Base-by-base conservation (phyloP, 1,140 invertebrate genomes). In the Conus ventricosus region DNA sequence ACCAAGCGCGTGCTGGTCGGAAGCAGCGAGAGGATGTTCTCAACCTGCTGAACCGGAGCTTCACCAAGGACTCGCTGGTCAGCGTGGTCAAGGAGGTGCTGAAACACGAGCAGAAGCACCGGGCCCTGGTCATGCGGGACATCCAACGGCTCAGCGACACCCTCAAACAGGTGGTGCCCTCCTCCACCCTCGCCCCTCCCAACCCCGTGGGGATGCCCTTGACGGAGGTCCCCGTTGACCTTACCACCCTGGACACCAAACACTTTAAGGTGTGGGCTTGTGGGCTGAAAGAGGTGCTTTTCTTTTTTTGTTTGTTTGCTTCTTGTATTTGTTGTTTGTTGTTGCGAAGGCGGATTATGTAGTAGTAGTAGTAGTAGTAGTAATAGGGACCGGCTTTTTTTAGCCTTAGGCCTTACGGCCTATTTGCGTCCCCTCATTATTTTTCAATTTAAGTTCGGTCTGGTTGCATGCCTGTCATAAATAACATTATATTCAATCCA, bases 41-140 rank as follows among this genome's bases (percentile, higher is more conserved):
- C 23, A 75, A 39, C 0, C 27, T 88, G 67, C 67, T 88, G 25
- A 84, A 84, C 67, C 39, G 82, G 4, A 23, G 60, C 15, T 5
- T 5, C 54, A n/a, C 11, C 67, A 84, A 84, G 27, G 67, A 76
- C 7, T 51, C 87, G n/a, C 53, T 88, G 81, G 81, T 84, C 63
- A 23, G 13, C 39, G 67, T 88, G 20, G 53, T 88, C 5, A 84
- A 84, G 53, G 87, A 88, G 39, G 71, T 87, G 71, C 75, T 87
- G 51, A 67, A 75, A 15, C 85, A 87, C 85, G 85, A 87, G 85
- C 85, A 87, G 75, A 76, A 78, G 23, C 85, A 87, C 71, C 85
- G 85, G 51, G 51, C 71, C 71, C 27, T 87, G 17, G 85, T 87
- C 85, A 87, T 87, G 85, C 39, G 71, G 4, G 85, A 87, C 67